Percentiles rank a stretch among this genome's conserved stretches.
Evolutionary conservation across 2,113 vertebrate species (phyloP).

Genomic region (Grantiella picta): DNA sequence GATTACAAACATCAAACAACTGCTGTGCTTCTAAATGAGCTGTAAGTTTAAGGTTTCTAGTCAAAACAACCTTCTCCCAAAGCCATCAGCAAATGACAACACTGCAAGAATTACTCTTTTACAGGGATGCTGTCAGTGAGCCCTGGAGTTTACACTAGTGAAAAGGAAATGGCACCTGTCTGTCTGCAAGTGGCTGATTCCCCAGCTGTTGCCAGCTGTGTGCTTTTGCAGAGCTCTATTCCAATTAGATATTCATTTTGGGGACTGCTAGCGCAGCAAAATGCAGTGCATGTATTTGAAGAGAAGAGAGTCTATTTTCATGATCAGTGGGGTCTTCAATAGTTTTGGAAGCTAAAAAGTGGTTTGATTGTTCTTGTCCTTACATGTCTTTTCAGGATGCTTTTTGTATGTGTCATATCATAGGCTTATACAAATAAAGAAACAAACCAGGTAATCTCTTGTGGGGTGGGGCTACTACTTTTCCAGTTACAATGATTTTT

Average conservation of each 20-base stretch:
- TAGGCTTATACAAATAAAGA: background rate
- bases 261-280: background rate
- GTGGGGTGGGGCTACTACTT: background rate
- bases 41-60: background rate
- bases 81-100: background rate
- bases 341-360: background rate
- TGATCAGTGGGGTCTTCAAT: background rate
- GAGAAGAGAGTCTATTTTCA: background rate
- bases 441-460: background rate
- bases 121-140: background rate
- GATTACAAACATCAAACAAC: background rate
- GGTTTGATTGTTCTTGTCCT: background rate
- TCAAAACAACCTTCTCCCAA: background rate
- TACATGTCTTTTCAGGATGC: background rate
- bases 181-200: background rate
- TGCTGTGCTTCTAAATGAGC: background rate
- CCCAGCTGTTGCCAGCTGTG: background rate
- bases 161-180: background rate
- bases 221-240: background rate
- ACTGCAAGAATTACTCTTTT: background rate
- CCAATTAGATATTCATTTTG: background rate
- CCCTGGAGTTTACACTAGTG: background rate
- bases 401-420: background rate
- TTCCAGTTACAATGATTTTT: background rate
- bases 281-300: background rate